These are phyloP conservation scores for Chironomus riparius DNA, from an alignment of 2,888 invertebrate genomes.

Conservation along the genomic window DNA sequence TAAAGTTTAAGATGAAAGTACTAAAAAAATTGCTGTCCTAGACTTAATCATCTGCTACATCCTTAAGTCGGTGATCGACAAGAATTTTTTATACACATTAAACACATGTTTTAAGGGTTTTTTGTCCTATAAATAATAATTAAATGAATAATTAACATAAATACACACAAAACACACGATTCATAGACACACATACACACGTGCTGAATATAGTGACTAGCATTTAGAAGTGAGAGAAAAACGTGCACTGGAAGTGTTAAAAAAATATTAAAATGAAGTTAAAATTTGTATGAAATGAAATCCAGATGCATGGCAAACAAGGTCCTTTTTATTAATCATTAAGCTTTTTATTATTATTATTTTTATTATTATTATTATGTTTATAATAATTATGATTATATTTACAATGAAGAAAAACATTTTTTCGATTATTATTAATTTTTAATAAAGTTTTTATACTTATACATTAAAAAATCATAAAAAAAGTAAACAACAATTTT, in stretches of 20 bases:
- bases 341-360: not conserved
- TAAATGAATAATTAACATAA: not conserved
- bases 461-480: not conserved
- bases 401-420: not conserved
- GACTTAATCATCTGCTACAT: too few relatives aligned
- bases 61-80: not conserved
- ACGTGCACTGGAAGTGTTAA: not conserved
- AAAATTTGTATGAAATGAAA: not conserved
- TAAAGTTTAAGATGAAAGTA: too few relatives aligned
- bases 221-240: not conserved
- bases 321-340: constrained; percentile 6
- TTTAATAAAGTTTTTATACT: not conserved
- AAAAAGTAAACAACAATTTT: not conserved
- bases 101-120: not conserved
- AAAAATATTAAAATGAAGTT: not conserved
- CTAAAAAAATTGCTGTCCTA: not conserved
- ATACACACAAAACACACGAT: not conserved
- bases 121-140: not conserved
- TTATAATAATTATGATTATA: not conserved
- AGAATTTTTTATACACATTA: not conserved
- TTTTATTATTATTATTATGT: not conserved
- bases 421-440: not conserved
- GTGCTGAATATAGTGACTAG: not conserved
- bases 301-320: constrained; percentile 20
- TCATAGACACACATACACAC: not conserved